phyloP scores from a whole-genome alignment of 2,888 invertebrate genomes.

The Arrhopalites spinosus region DNA sequence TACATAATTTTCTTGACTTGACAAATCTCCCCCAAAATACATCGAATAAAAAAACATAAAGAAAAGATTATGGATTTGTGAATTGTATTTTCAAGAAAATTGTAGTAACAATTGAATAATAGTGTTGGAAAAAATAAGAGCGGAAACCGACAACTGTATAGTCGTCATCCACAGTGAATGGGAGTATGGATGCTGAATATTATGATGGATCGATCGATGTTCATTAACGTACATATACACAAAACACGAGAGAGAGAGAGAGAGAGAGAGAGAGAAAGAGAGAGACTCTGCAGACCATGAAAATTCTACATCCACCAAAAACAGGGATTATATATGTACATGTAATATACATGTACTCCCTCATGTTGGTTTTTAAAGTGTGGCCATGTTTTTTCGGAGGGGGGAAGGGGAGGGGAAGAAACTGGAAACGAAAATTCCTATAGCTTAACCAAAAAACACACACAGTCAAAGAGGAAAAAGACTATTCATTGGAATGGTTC shows the following conservation, averaged over 20 bases:
- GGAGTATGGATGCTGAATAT: slow-evolving; percentile 8
- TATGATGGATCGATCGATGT: slow-evolving; percentile 33
- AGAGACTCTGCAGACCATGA: too few relatives aligned
- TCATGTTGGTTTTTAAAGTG: background rate
- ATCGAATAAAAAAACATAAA: too few relatives aligned
- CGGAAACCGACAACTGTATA: background rate
- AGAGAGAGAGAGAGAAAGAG: background rate
- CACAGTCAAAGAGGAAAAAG: too few relatives aligned
- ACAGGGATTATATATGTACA: too few relatives aligned
- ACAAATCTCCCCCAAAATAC: too few relatives aligned
- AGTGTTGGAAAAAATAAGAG: background rate
- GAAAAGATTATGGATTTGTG: too few relatives aligned
- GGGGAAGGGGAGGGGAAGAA: background rate
- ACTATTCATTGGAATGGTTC: too few relatives aligned
- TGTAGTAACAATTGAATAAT: background rate
- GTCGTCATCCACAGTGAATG: slow-evolving; percentile 2
- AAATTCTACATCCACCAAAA: too few relatives aligned
- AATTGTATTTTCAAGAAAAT: too few relatives aligned
- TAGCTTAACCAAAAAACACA: too few relatives aligned
- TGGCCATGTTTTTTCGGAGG: slow-evolving; percentile 12
- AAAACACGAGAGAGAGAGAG: background rate
- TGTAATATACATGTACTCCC: background rate
- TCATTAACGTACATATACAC: slow-evolving; percentile 17
- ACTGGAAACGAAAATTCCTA: slow-evolving; percentile 1
- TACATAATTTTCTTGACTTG: too few relatives aligned